Evolutionary conservation across 2,113 vertebrate species (phyloP).

Genomic region (Apus apus): DNA sequence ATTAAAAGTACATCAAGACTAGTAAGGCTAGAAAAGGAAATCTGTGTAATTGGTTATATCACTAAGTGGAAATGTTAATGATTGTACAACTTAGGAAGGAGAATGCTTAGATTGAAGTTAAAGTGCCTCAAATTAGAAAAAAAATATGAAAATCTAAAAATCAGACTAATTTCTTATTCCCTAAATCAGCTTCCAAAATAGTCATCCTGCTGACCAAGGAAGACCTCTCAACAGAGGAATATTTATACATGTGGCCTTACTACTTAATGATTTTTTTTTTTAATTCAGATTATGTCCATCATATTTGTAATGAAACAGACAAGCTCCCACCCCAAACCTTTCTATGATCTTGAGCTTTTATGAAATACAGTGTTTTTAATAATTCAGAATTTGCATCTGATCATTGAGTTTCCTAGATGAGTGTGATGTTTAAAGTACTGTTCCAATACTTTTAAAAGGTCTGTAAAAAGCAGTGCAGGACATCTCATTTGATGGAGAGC

Average conservation of each 20-base stretch:
- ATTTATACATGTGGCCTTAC: background rate
- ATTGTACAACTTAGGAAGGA: background rate
- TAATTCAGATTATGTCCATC: background rate
- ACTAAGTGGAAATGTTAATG: background rate
- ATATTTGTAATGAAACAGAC: background rate
- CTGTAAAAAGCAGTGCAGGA: background rate
- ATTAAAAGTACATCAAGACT: background rate
- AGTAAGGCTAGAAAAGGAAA: background rate
- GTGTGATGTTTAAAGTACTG: background rate
- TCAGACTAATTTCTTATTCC: background rate
- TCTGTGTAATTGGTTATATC: background rate
- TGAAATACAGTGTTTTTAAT: background rate
- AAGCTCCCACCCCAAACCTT: background rate
- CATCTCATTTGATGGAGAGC: background rate
- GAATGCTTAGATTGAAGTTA: background rate
- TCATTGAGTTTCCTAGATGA: background rate
- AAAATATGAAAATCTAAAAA: background rate
- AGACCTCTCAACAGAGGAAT: background rate
- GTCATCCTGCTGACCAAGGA: background rate
- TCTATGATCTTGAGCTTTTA: background rate
- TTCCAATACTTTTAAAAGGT: background rate
- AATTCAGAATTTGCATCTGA: background rate
- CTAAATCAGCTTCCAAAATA: background rate
- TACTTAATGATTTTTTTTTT: background rate
- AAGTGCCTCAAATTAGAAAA: background rate